Base-by-base conservation (phyloP, 2,797 vertebrate species). In the Coreius guichenoti region DNA sequence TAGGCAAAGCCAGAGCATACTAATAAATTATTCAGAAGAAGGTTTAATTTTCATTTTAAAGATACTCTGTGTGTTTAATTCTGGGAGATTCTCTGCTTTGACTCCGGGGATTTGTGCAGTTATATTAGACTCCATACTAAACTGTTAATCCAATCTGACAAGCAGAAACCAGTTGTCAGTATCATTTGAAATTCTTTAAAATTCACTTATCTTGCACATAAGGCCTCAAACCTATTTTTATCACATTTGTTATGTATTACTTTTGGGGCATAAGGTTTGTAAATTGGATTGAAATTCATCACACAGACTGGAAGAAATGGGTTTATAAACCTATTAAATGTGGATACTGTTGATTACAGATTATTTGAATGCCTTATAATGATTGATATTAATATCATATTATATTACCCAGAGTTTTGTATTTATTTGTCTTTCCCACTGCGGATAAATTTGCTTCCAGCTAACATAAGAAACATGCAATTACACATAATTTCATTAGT, bases 31-130 rank as follows among this genome's bases (percentile, higher is more conserved):
- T 79, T 65, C 77, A 63, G 39, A 65, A 21, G 5, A 23, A 21
- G 58, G 39, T 65, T 79, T 79, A 1, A 79, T 79, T 79, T 65
- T 79, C n/a, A 19, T 47, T 79, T 79, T 29, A 47, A 47, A 63
- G 39, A 65, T 23, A 31, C 29, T 36, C 17, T 23, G 12, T 43
- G 39, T 79, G 26, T 65, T 65, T 47, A 58, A 65, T 47, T 79
- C 58, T 29, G 39, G 19, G 39, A 63, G 58, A 65, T 47, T 45
- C 16, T 45, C 36, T 63, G 56, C n/a, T 63, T 39, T 79, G 77
- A 65, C 77, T 63, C 39, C 16, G 31, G 58, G 77, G 56, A 63
- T 63, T 29, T 63, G 9, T 63, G 76, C 8, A 3, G 58, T 65
- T 47, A 31, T 43, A 61, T 14, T 63, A n/a, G 11, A 16, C 31